Percentiles rank a stretch among this genome's conserved stretches.
phyloP scores from a whole-genome alignment of 2,797 vertebrate genomes.

The Alca torda region DNA sequence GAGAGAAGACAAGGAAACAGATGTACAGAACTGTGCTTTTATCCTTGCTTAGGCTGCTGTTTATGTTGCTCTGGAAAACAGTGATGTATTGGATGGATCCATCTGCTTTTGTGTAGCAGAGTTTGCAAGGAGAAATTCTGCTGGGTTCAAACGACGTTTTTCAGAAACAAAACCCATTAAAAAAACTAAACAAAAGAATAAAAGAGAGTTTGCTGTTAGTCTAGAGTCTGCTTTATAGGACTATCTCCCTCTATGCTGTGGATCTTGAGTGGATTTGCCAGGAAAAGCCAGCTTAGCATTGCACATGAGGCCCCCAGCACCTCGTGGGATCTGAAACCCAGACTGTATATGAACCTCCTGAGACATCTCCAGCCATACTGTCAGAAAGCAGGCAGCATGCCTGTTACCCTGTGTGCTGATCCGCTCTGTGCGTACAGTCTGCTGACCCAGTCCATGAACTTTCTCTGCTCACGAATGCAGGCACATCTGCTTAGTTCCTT shows the following conservation, averaged over 20 bases:
- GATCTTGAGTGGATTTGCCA: neutral
- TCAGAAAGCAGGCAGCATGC: neutral
- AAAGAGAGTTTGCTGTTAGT: neutral
- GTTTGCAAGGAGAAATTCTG: neutral
- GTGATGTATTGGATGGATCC: neutral
- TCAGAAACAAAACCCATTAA: neutral
- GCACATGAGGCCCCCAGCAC: accelerated
- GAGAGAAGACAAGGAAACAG: neutral
- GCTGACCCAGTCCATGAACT: neutral
- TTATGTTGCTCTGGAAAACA: neutral
- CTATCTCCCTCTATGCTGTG: neutral
- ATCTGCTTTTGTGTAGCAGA: neutral
- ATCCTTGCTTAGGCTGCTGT: neutral
- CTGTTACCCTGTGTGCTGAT: neutral
- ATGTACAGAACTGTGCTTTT: neutral
- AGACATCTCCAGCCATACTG: accelerated
- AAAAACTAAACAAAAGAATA: neutral
- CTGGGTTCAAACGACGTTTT: neutral
- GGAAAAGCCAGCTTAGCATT: neutral
- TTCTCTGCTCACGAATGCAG: neutral
- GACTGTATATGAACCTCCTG: neutral
- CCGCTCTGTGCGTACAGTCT: neutral
- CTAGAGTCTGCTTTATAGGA: neutral
- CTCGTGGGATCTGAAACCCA: neutral
- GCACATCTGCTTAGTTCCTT: neutral